A percentile compares a stretch with the other conserved stretches of the same genome.
Conservation (phyloP, 1,140 invertebrate genomes). For the Scaptodrosophila lebanonensis region DNA sequence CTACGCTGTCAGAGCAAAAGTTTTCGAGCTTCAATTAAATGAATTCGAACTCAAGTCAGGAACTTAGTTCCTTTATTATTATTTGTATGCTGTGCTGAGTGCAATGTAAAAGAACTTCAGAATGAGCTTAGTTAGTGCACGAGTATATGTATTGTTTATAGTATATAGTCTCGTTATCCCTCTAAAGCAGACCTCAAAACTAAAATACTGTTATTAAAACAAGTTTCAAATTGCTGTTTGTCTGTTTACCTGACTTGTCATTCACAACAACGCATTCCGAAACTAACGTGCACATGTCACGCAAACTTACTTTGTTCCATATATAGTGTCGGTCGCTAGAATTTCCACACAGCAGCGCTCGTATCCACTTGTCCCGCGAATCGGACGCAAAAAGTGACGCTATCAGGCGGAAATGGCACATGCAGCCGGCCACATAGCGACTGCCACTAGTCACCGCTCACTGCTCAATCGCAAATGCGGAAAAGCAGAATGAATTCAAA, state of each 20-base stretch:
- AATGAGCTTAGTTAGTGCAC: no score
- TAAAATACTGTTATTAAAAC: background rate
- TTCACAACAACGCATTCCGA: constrained; percentile 54
- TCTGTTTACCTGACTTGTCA: constrained; percentile 33
- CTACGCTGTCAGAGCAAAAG: no score
- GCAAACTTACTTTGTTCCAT: constrained; percentile 48
- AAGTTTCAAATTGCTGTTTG: constrained; percentile 50
- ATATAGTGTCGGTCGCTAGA: constrained; percentile 36
- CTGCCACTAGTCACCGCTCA: no score
- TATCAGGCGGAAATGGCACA: constrained; percentile 74
- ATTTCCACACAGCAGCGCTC: constrained; percentile 10
- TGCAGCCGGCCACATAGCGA: constrained; percentile 60
- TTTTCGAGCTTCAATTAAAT: no score
- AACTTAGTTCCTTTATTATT: no score
- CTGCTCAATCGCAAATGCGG: constrained; percentile 51
- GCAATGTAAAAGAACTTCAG: no score
- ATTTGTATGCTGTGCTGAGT: no score
- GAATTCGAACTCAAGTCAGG: no score
- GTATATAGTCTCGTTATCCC: no score
- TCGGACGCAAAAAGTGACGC: constrained; percentile 59
- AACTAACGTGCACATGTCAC: constrained; percentile 61
- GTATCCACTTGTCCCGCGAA: constrained; percentile 53
- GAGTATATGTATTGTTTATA: no score
- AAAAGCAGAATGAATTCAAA: constrained; percentile 41
- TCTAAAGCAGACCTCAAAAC: no score